Percentiles rank a stretch among this genome's conserved stretches.
Conservation (phyloP, 1,140 invertebrate genomes). For the Bombus pyrosoma region DNA sequence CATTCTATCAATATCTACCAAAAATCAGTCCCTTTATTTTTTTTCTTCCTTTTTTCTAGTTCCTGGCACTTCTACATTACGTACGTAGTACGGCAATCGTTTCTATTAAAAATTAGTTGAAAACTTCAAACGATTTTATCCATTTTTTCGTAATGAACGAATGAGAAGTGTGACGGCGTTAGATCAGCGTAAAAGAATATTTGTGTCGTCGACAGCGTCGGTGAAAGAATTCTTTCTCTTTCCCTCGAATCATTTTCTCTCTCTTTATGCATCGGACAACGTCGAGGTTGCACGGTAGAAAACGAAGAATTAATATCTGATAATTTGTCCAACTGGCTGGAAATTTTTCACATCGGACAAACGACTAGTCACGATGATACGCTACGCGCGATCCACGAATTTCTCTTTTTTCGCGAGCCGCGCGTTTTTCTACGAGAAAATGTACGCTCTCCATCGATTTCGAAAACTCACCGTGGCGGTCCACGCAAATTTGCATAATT, state of each 20-base stretch:
- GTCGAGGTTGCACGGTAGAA: not conserved
- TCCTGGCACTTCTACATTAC: too few species aligned
- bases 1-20: not conserved
- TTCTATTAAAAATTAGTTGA: not conserved
- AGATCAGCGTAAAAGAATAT: not conserved
- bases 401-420: not conserved
- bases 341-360: slow-evolving; percentile 22
- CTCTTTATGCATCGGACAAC: not conserved
- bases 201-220: not conserved
- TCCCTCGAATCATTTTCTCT: not conserved
- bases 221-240: not conserved
- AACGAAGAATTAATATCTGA: slow-evolving; percentile 38
- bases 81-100: too few species aligned
- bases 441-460: not conserved
- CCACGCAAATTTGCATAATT: slow-evolving; percentile 26
- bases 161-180: not conserved
- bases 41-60: not conserved
- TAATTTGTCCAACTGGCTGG: slow-evolving; percentile 31
- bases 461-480: not conserved
- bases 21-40: not conserved
- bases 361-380: slow-evolving; percentile 25
- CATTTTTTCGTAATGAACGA: not conserved
- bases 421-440: not conserved
- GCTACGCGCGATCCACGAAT: slow-evolving; percentile 9
- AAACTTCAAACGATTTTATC: too few species aligned